Conservation (phyloP, 1,140 invertebrate genomes). For the Cyphomyrmex costatus region DNA sequence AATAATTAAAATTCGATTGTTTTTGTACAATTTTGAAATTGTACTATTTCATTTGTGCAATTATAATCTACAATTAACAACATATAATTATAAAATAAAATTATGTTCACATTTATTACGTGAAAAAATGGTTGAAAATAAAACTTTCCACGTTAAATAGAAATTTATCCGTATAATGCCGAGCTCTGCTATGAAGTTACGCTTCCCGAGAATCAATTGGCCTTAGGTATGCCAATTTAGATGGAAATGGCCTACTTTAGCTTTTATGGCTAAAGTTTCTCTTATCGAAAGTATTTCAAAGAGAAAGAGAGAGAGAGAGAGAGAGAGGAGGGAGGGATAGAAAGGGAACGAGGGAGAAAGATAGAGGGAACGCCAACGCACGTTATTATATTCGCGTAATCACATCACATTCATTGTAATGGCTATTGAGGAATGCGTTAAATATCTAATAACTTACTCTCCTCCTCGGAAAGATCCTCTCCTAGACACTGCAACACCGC, state of each 20-base stretch:
- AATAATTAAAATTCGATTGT: conserved; percentile 17
- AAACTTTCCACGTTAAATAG: conserved; percentile 11
- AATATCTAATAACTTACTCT: conserved; percentile 89
- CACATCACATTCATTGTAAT: conserved; percentile 1
- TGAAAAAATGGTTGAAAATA: not conserved
- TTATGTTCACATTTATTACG: not conserved
- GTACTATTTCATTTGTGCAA: conserved; percentile 2
- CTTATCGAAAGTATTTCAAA: conserved; percentile 25
- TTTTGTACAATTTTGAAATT: not conserved
- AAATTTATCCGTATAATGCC: conserved; percentile 21
- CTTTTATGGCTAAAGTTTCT: conserved; percentile 50
- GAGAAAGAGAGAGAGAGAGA: not conserved
- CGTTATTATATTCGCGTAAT: conserved; percentile 16
- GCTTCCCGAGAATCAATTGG: conserved; percentile 27
- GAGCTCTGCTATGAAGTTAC: not conserved
- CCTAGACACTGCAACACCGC: conserved; percentile 95
- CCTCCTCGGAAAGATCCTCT: conserved; percentile 94
- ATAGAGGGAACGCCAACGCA: not conserved
- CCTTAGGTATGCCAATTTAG: conserved; percentile 23
- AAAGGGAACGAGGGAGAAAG: not conserved
- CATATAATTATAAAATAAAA: conserved; percentile 6
- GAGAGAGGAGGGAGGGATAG: not conserved
- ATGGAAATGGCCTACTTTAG: conserved; percentile 9
- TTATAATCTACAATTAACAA: not conserved
- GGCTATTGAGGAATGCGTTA: conserved; percentile 21